phyloP scores from a whole-genome alignment of 2,797 vertebrate species.

The Diplodus puntazzo region DNA sequence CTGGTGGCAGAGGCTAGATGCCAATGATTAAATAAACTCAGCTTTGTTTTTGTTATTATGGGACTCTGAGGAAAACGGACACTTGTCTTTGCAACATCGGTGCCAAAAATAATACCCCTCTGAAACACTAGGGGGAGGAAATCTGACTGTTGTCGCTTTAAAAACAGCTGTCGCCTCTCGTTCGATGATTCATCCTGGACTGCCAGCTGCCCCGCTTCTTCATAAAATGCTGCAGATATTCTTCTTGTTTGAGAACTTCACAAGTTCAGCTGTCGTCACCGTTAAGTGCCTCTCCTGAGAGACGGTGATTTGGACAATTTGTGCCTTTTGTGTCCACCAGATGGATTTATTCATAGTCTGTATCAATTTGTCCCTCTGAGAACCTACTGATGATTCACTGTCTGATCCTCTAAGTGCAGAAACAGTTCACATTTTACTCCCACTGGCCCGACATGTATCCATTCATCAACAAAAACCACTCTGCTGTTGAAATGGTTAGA shows the following conservation, averaged over 20 bases:
- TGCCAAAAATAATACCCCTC: no score
- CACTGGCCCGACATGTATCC: conserved; percentile 42
- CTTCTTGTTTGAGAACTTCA: conserved; percentile 9
- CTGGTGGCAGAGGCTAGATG: no score
- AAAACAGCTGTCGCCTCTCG: not conserved
- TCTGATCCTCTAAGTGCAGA: conserved; percentile 57
- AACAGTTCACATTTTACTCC: conserved; percentile 44
- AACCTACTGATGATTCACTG: conserved; percentile 45
- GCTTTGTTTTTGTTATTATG: no score
- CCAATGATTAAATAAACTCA: no score
- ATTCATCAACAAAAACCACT: conserved; percentile 64
- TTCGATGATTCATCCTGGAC: not conserved
- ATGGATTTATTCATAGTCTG: conserved; percentile 45
- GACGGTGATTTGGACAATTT: conserved; percentile 61
- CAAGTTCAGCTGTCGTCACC: conserved; percentile 16
- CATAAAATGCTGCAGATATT: conserved; percentile 2
- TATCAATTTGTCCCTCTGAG: conserved; percentile 33
- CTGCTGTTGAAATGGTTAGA: conserved; percentile 51
- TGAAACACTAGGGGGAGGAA: no score
- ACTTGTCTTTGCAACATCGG: no score
- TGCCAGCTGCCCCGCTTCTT: conserved; percentile 1
- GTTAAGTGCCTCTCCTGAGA: conserved; percentile 37
- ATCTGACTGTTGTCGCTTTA: no score
- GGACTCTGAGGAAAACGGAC: no score
- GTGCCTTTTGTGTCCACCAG: conserved; percentile 51